phyloP scores from a whole-genome alignment of 2,113 vertebrate species.

The Halcyon malimbica region DNA sequence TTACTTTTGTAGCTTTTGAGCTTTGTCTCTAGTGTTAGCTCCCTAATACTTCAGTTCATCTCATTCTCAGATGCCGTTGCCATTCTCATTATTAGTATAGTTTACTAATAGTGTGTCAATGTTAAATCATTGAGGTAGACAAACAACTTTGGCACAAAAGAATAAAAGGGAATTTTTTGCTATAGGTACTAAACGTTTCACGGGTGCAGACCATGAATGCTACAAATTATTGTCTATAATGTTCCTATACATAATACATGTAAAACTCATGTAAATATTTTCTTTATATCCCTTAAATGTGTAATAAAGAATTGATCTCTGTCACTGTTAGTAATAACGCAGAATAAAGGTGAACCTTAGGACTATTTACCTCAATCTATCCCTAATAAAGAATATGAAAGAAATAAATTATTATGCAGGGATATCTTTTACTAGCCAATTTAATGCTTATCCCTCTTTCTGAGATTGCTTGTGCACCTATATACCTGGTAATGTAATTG shows the following conservation, averaged over 20 bases:
- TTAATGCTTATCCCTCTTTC: background rate
- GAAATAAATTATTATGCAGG: background rate
- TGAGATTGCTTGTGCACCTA: background rate
- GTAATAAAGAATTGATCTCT: background rate
- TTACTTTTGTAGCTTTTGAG: background rate
- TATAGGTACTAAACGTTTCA: background rate
- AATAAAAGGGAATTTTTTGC: background rate
- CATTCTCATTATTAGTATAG: background rate
- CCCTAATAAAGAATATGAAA: conserved; percentile 15
- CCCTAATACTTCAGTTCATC: background rate
- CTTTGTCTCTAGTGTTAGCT: background rate
- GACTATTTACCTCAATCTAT: background rate
- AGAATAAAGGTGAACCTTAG: background rate
- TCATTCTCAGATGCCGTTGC: background rate
- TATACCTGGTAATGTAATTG: conserved; percentile 14
- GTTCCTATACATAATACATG: background rate
- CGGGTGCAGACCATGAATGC: background rate
- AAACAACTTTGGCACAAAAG: background rate
- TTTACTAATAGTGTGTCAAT: background rate
- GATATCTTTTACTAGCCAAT: background rate
- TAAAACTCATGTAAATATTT: background rate
- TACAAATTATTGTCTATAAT: background rate
- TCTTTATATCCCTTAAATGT: background rate
- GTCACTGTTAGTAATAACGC: background rate
- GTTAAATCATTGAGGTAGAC: background rate